Conservation (phyloP, 2,797 vertebrate genomes). For the Parauchenoglanis ngamensis region DNA sequence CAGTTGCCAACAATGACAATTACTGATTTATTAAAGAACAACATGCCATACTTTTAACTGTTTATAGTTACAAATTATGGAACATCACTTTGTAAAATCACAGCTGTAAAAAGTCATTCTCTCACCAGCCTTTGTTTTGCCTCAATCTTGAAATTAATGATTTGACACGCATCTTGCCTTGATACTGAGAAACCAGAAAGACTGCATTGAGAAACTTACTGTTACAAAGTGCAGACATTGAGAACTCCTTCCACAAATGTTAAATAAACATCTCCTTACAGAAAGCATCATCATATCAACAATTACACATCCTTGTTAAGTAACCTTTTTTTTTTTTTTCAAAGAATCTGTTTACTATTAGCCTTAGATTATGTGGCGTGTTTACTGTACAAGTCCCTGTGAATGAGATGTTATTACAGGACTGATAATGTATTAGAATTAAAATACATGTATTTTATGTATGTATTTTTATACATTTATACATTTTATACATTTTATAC, state of each 20-base stretch:
- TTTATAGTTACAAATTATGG: background rate
- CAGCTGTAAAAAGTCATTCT: conserved; percentile 8
- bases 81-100: background rate
- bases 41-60: background rate
- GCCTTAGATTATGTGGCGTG: background rate
- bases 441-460: no score
- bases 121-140: background rate
- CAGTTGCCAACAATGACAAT: background rate
- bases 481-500: no score
- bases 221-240: conserved; percentile 14
- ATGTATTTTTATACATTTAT: no score
- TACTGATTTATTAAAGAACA: background rate
- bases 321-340: background rate
- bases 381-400: no score
- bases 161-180: background rate
- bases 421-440: background rate
- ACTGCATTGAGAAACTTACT: background rate
- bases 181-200: background rate
- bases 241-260: background rate
- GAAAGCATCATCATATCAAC: background rate
- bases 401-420: background rate
- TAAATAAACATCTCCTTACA: background rate
- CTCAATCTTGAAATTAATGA: background rate
- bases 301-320: background rate
- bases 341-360: background rate